These are phyloP conservation scores for Cryptosula pallasiana DNA, from an alignment of 2,888 invertebrate species.

Conservation along the genomic window DNA sequence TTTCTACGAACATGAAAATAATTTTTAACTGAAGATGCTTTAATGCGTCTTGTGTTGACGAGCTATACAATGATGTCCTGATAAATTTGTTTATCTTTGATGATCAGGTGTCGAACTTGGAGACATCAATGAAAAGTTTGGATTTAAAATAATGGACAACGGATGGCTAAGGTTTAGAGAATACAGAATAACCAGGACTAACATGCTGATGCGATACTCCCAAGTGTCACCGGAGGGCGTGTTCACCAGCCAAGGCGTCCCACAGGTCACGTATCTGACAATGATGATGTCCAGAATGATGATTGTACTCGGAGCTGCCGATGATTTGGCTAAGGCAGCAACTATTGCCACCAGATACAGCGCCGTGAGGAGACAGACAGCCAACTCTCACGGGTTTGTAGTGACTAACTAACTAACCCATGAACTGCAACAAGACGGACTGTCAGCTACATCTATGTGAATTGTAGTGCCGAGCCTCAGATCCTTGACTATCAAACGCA, in stretches of 20 bases:
- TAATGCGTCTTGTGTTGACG: too few species aligned
- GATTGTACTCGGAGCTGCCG: conserved; percentile 65
- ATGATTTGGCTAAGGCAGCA: conserved; percentile 69
- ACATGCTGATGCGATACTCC: conserved; percentile 91
- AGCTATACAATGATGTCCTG: too few species aligned
- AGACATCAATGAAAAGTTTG: conserved; percentile 90
- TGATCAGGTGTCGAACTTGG: conserved; percentile 72
- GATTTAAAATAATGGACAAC: conserved; percentile 86
- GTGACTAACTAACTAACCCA: too few species aligned
- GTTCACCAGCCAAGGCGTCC: conserved; percentile 33
- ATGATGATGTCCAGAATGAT: conserved; percentile 82
- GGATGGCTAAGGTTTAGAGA: conserved; percentile 84
- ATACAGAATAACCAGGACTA: conserved; percentile 78
- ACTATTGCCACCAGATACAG: conserved; percentile 88
- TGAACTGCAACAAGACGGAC: too few species aligned
- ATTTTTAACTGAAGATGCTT: too few species aligned
- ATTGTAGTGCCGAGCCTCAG: conserved; percentile 73
- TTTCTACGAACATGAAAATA: too few species aligned
- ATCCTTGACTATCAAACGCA: conserved; percentile 91
- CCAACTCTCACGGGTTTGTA: conserved; percentile 71
- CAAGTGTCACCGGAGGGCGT: conserved; percentile 44
- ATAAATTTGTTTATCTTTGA: neutral
- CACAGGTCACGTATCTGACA: conserved; percentile 47
- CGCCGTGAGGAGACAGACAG: conserved; percentile 81
- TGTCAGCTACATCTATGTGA: too few species aligned